Percentiles rank a stretch among this genome's conserved stretches.
phyloP scores from a whole-genome alignment of 53 echinoderm and acorn worm genomes.

The Paelopatides confundens region DNA sequence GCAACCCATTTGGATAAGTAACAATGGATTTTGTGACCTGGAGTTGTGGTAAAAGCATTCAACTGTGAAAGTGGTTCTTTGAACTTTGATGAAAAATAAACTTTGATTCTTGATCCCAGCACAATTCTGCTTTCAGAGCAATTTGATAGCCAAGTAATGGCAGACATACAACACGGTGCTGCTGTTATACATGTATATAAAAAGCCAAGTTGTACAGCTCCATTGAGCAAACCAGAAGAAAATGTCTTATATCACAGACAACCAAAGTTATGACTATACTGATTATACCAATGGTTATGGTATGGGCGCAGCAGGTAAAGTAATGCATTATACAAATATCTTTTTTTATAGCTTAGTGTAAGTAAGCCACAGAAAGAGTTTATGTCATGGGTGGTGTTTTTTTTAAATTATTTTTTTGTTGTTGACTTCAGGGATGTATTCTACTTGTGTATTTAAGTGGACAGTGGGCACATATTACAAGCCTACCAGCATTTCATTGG shows the following conservation, averaged over 20 bases:
- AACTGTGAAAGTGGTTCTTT: slow-evolving; percentile 47
- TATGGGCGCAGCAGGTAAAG: slow-evolving; percentile 16
- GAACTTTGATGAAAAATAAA: slow-evolving; percentile 6
- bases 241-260: slow-evolving; percentile 33
- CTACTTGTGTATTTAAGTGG: not conserved
- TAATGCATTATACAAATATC: not conserved
- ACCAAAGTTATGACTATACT: not conserved
- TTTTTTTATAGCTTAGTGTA: not conserved
- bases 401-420: too few species aligned
- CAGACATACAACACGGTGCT: not conserved
- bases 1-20: not conserved
- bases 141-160: slow-evolving; percentile 42
- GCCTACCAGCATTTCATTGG: not conserved
- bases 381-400: not conserved
- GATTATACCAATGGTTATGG: not conserved
- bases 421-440: not conserved
- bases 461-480: not conserved
- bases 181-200: not conserved
- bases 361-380: not conserved
- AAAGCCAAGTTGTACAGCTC: not conserved
- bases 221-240: not conserved
- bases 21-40: slow-evolving; percentile 34
- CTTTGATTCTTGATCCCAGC: not conserved
- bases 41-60: slow-evolving; percentile 4
- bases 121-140: not conserved